Base-by-base conservation (phyloP, 2,113 vertebrate genomes). In the Ophthalmolycus amberensis region DNA sequence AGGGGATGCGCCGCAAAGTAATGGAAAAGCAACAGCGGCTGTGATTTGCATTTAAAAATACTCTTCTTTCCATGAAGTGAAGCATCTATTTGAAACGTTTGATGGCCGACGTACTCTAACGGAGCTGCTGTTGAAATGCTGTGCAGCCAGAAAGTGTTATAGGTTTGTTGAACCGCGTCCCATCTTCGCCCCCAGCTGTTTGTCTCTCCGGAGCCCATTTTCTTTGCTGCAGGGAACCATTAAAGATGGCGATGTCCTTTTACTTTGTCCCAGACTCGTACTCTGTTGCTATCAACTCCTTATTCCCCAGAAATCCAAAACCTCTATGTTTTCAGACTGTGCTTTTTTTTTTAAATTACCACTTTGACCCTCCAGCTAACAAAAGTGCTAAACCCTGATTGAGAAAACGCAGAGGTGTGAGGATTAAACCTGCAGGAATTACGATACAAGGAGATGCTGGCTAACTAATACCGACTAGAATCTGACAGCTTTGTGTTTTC, bases 11-110 rank as follows among this genome's bases (percentile, higher is more conserved):
- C 6, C 64, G 80, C 64, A 59, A 65, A 83, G 82, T 73, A 79
- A 80, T 71, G 59, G 75, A 68, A 89, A 81, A 79, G 81, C 71
- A 81, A 70, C 67, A 76, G 69, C 77, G 54, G 62, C 56, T 64
- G 48, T 29, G 58, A 90, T 89, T 88, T 88, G 77, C 84, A 91
- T 91, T 87, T 89, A 88, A 93, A 90, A 88, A 83, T 65, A 77
- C 69, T 65, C 52, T 27, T 56, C 48, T 67, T 42, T 70, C 52
- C 10, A 1, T 77, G 88, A 84, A 66, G 62, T n/a, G 22, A 82
- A 70, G 85, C 80, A 42, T 72, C 48, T 75, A 76, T 79, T 87
- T 84, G 62, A 27, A 84, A 48, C 83, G 71, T 87, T 80, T 79
- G 66, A 83, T 74, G 18, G 27, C 3, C 46, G 70, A 78, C 81